A percentile compares a stretch with the other conserved stretches of the same genome.
Conservation (phyloP, 2,888 invertebrate species). For the Leptopilina myrica region DNA sequence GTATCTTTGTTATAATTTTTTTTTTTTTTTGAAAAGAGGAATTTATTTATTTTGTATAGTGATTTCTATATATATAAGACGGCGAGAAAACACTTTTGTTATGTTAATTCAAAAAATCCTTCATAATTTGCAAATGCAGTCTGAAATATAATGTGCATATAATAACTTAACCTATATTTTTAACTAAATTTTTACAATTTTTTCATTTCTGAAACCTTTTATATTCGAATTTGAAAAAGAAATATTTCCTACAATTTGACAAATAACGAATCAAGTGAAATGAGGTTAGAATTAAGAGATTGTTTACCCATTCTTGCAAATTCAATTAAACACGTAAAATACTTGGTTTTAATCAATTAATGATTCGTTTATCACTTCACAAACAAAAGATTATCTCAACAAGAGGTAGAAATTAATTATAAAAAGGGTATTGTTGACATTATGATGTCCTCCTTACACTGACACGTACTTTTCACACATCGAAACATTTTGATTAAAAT, state of each 20-base stretch:
- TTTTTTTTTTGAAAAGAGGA: no score
- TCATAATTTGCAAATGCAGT: no score
- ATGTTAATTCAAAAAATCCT: no score
- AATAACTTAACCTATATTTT: no score
- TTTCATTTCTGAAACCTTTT: no score
- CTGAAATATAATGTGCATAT: no score
- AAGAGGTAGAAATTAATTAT: conserved; percentile 13
- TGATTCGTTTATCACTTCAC: neutral
- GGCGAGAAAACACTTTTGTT: no score
- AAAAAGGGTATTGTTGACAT: conserved; percentile 27
- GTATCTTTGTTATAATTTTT: neutral
- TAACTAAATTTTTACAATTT: no score
- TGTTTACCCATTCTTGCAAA: neutral
- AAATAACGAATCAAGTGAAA: neutral
- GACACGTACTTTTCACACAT: neutral
- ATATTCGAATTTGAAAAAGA: no score
- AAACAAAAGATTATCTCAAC: conserved; percentile 4
- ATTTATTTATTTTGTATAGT: no score
- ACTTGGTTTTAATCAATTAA: neutral
- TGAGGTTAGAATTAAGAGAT: neutral
- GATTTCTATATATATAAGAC: no score
- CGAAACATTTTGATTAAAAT: neutral
- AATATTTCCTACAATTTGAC: no score
- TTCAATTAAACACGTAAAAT: neutral
- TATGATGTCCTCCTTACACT: neutral